A percentile compares a stretch with the other conserved stretches of the same genome.
These are phyloP conservation scores for Eulemur macaco DNA, from an alignment of 2,113 vertebrate genomes.

Conservation along the genomic window DNA sequence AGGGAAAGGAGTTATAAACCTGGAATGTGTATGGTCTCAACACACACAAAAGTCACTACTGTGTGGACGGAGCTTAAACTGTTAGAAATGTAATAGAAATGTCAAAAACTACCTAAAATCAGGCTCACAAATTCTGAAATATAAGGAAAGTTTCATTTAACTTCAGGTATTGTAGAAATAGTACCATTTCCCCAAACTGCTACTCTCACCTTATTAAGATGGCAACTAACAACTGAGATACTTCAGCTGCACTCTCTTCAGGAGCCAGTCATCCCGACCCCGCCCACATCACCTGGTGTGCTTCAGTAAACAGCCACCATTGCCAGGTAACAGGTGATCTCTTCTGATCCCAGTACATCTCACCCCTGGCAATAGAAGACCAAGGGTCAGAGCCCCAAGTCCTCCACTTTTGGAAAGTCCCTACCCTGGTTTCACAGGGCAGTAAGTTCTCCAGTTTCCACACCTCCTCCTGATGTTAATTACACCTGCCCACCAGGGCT, in stretches of 20 bases:
- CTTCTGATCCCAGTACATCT: background rate
- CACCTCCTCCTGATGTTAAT: background rate
- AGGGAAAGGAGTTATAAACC: background rate
- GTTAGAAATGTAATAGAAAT: background rate
- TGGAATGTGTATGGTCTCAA: background rate
- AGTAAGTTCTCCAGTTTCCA: background rate
- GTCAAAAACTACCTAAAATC: background rate
- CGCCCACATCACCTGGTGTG: no score
- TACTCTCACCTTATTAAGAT: background rate
- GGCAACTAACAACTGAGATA: background rate
- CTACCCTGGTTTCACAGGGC: background rate
- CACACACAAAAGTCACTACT: no score
- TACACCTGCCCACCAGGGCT: background rate
- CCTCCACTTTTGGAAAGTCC: background rate
- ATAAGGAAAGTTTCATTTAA: background rate
- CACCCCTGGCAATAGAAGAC: background rate
- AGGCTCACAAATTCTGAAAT: background rate
- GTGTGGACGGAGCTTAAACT: background rate
- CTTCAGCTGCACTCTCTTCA: background rate
- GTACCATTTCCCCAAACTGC: background rate
- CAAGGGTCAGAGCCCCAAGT: background rate
- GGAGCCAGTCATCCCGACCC: background rate
- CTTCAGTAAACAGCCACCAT: background rate
- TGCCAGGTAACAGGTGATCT: background rate
- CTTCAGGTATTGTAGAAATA: background rate